Evolutionary conservation across 2,113 vertebrate species (phyloP).

Genomic region (Channa argus): DNA sequence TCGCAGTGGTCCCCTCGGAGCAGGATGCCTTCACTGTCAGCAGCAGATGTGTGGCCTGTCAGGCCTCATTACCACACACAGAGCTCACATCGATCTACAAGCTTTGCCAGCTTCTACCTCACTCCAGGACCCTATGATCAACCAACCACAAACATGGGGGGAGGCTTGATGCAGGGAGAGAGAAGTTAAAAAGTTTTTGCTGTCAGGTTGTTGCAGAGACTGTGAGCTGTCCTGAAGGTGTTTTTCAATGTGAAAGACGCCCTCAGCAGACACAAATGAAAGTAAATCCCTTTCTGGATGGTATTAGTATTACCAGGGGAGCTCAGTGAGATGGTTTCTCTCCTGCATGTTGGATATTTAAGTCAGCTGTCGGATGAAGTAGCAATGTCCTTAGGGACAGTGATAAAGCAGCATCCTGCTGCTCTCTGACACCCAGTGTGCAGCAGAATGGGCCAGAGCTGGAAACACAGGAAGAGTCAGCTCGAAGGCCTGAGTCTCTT

Average conservation of each 20-base stretch:
- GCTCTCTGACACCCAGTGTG: background rate
- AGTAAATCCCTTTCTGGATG: conserved; percentile 6
- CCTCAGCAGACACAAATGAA: background rate
- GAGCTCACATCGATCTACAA: background rate
- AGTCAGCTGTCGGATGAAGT: background rate
- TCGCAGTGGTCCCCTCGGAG: background rate
- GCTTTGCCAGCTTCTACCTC: too few species aligned
- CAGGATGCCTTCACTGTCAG: background rate
- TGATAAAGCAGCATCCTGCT: background rate
- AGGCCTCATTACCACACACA: background rate
- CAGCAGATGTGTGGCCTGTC: conserved; percentile 14
- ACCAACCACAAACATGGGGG: too few species aligned
- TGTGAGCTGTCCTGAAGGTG: background rate
- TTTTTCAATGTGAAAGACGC: background rate
- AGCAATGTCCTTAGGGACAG: conserved; percentile 9
- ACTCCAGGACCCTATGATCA: too few species aligned
- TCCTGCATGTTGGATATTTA: background rate
- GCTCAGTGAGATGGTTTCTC: background rate
- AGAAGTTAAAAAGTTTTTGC: background rate
- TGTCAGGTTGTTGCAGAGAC: background rate
- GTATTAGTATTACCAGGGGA: background rate
- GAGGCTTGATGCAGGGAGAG: background rate
- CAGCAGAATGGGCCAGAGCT: too few species aligned
- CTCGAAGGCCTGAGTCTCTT: too few species aligned
- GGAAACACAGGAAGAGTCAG: too few species aligned